Conservation (phyloP, 2,888 invertebrate genomes). For the Idaea aversata region DNA sequence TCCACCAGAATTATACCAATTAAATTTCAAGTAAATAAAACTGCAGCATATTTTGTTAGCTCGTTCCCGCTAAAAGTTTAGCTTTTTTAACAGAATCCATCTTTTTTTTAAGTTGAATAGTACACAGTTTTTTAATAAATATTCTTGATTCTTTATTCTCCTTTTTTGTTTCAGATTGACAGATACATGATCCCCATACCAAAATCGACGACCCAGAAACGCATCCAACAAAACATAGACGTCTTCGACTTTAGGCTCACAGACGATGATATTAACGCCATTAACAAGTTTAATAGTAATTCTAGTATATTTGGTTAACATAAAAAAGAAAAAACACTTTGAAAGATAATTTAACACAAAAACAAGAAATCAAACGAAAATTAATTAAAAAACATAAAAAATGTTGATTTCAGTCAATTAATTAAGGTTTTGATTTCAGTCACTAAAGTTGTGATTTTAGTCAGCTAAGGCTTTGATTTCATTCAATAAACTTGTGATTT, state of each 20-base stretch:
- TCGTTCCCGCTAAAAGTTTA: neutral
- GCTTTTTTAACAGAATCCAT: neutral
- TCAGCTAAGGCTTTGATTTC: neutral
- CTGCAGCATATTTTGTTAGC: too few species aligned
- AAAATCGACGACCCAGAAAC: constrained; percentile 75
- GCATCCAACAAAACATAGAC: constrained; percentile 77
- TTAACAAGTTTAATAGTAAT: constrained; percentile 71
- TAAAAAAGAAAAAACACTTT: neutral
- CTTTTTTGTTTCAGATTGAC: constrained; percentile 62
- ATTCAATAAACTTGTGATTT: too few species aligned
- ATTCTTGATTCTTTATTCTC: neutral
- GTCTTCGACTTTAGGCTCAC: constrained; percentile 80
- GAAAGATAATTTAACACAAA: neutral
- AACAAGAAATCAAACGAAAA: neutral
- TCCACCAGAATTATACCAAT: too few species aligned
- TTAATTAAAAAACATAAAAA: constrained; percentile 14
- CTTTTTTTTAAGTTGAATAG: too few species aligned
- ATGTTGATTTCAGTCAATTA: constrained; percentile 3
- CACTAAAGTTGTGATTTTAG: neutral
- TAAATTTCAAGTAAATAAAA: too few species aligned
- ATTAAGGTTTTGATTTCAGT: neutral
- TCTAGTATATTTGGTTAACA: constrained; percentile 38
- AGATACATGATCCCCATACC: constrained; percentile 79
- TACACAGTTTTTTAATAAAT: too few species aligned
- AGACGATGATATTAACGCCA: constrained; percentile 66